A percentile compares a stretch with the other conserved stretches of the same genome.
phyloP scores from a whole-genome alignment of 1,140 invertebrate species.

The Macrocentrus cingulum region DNA sequence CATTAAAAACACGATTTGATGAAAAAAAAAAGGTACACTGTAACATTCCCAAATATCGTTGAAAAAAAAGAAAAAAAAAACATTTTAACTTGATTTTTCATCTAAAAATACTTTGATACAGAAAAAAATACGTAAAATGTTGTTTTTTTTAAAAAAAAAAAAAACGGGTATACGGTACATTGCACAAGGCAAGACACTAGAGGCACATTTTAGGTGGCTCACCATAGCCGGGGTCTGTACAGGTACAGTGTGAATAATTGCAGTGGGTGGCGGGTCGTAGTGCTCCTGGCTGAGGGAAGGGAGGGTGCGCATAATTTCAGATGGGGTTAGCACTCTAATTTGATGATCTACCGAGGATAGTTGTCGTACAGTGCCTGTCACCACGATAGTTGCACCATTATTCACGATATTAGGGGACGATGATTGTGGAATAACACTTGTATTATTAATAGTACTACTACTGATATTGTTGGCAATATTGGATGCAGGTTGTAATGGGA shows the following conservation, averaged over 20 bases:
- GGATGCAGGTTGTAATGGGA: constrained; percentile 33
- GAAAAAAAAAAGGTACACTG: no score
- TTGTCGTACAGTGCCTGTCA: constrained; percentile 48
- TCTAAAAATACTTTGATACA: constrained; percentile 19
- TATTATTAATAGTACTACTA: constrained; percentile 43
- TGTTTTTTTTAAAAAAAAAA: constrained; percentile 36
- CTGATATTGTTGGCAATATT: constrained; percentile 39
- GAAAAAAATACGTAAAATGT: constrained; percentile 30
- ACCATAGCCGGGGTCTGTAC: constrained; percentile 62
- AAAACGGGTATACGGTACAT: constrained; percentile 42
- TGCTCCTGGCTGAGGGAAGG: constrained; percentile 75
- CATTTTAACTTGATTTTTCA: constrained; percentile 1
- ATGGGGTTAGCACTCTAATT: constrained; percentile 81
- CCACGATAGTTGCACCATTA: constrained; percentile 32
- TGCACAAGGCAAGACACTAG: constrained; percentile 54
- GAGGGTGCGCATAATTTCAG: constrained; percentile 84
- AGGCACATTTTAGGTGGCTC: constrained; percentile 60
- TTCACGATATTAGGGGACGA: constrained; percentile 36
- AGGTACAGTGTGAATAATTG: constrained; percentile 61
- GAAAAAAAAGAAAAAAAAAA: constrained; percentile 1
- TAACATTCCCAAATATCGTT: no score
- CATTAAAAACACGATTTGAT: no score
- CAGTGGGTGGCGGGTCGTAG: constrained; percentile 65
- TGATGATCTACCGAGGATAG: constrained; percentile 69
- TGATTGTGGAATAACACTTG: constrained; percentile 35